Evolutionary conservation across 2,797 vertebrate species (phyloP).

Genomic region (Argyrosomus regius): DNA sequence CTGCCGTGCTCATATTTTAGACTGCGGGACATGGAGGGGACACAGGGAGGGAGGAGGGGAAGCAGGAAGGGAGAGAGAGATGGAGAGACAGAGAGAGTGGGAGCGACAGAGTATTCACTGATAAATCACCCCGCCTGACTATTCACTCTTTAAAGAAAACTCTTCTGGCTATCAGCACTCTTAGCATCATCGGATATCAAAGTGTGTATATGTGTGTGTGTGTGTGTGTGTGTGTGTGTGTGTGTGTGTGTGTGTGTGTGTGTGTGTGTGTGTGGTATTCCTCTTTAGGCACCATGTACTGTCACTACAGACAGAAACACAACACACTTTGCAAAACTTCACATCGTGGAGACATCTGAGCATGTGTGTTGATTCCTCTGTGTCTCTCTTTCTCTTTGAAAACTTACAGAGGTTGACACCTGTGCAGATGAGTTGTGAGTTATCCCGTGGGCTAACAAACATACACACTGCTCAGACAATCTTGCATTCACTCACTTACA

Average conservation of each 20-base stretch:
- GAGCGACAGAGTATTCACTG: slow-evolving; percentile 56
- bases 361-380: slow-evolving; percentile 9
- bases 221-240: slow-evolving; percentile 37
- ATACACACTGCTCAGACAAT: slow-evolving; percentile 8
- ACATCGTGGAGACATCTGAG: neutral
- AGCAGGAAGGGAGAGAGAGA: slow-evolving; percentile 32
- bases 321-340: slow-evolving; percentile 37
- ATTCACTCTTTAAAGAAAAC: slow-evolving; percentile 74
- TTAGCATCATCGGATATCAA: slow-evolving; percentile 58
- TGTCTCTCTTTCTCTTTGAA: neutral
- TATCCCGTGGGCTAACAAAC: slow-evolving; percentile 13
- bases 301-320: slow-evolving; percentile 33
- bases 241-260: slow-evolving; percentile 31
- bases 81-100: slow-evolving; percentile 50
- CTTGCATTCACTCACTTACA: slow-evolving; percentile 7
- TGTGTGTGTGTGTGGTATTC: slow-evolving; percentile 23
- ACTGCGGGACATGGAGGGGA: slow-evolving; percentile 54
- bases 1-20: slow-evolving; percentile 73
- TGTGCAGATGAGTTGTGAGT: slow-evolving; percentile 33
- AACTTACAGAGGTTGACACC: slow-evolving; percentile 25
- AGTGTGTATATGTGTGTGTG: slow-evolving; percentile 21
- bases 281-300: slow-evolving; percentile 43
- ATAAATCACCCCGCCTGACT: slow-evolving; percentile 66
- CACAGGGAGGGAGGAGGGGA: slow-evolving; percentile 7
- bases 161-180: slow-evolving; percentile 66